These are phyloP conservation scores for Eristalis arbustorum DNA, from an alignment of 2,888 invertebrate species.

Conservation along the genomic window DNA sequence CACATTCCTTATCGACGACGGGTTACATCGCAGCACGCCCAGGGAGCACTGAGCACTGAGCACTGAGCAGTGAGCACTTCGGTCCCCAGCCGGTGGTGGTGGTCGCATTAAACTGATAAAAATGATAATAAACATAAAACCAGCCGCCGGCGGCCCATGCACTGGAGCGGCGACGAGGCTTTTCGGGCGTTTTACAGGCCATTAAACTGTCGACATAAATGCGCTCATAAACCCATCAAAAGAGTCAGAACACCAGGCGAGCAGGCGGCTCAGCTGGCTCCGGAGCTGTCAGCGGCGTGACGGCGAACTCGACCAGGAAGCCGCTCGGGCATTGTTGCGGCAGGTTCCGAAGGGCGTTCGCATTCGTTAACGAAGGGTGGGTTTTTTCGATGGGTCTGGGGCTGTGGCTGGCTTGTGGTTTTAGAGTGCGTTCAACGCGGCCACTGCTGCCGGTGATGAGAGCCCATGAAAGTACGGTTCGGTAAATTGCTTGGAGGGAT, in stretches of 20 bases:
- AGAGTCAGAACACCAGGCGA: conserved; percentile 77
- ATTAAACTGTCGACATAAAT: conserved; percentile 77
- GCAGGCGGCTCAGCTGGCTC: conserved; percentile 72
- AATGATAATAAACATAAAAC: conserved; percentile 49
- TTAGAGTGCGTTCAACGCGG: background rate
- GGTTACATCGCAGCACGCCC: background rate
- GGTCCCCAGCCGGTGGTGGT: background rate
- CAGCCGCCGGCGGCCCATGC: background rate
- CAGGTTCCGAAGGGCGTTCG: background rate
- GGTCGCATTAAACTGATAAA: conserved; percentile 37
- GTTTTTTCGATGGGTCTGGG: conserved; percentile 10
- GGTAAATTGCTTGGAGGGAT: conserved; percentile 58
- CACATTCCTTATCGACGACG: background rate
- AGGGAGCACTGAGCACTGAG: too few species aligned
- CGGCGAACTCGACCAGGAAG: background rate
- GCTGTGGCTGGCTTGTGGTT: background rate
- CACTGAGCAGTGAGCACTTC: background rate
- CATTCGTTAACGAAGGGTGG: conserved; percentile 20
- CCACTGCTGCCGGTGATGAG: conserved; percentile 33
- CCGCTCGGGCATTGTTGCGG: background rate
- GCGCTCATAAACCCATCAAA: conserved; percentile 79
- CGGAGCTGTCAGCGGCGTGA: conserved; percentile 70
- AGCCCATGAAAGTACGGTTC: conserved; percentile 41
- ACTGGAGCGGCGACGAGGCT: background rate
- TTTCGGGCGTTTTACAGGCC: conserved; percentile 70